A percentile compares a stretch with the other conserved stretches of the same genome.
Conservation (phyloP, 92 coral and sea anemone genomes). For the Porites rus region DNA sequence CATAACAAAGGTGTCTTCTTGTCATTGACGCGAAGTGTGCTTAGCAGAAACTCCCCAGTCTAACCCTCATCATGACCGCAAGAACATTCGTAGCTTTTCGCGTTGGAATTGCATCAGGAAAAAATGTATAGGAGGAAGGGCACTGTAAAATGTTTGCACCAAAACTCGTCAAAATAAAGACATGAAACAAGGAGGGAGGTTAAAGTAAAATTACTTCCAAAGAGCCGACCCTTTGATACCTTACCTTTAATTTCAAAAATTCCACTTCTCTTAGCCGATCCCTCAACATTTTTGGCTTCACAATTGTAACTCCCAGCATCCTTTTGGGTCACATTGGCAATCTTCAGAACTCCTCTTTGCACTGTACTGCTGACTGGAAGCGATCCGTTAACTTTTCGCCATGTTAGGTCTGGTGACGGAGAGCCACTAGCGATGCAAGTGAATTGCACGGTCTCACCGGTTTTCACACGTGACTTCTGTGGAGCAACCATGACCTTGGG, state of each 20-base stretch:
- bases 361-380: slow-evolving; percentile 71
- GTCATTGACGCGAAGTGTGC: neutral
- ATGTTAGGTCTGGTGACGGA: slow-evolving; percentile 80
- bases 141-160: too few species aligned
- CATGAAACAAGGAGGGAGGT: too few species aligned
- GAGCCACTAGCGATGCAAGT: slow-evolving; percentile 90
- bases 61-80: too few species aligned
- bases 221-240: neutral
- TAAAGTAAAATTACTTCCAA: too few species aligned
- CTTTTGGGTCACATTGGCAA: slow-evolving; percentile 61
- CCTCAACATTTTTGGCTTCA: slow-evolving; percentile 78
- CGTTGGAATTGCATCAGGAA: too few species aligned
- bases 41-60: neutral
- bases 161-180: too few species aligned
- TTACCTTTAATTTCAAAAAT: slow-evolving; percentile 64
- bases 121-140: too few species aligned
- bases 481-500: slow-evolving; percentile 87
- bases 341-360: slow-evolving; percentile 67
- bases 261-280: slow-evolving; percentile 71
- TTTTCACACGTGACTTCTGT: slow-evolving; percentile 63
- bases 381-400: slow-evolving; percentile 82
- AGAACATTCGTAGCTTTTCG: too few species aligned
- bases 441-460: slow-evolving; percentile 86
- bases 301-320: slow-evolving; percentile 88
- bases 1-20: neutral